Evolutionary conservation across 2,888 invertebrate species (phyloP), one percentile per base, ranked within the genome.

Genomic region (Diarsia mendica): DNA sequence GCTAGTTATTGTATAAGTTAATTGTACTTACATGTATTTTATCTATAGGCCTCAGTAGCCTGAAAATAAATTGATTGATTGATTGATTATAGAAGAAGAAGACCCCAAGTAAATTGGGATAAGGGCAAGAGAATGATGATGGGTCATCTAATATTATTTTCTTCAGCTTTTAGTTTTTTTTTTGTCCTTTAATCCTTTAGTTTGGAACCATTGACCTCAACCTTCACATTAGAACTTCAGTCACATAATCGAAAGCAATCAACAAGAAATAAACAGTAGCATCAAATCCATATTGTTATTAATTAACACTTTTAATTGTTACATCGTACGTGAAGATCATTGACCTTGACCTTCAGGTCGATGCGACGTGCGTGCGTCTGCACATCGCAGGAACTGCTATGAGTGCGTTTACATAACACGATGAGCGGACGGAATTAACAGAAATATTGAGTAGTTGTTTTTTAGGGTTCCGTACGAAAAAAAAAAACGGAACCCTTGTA

Each of bases 261-360:
- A 60, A 23, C 15, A 3, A 69, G 46, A 53, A 76, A 76, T 60
- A 66, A 49, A 20, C 18, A 9, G 28, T 28, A 51, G 28, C 23
- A n/a, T 53, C 33, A 48, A 18, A 10, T 53, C 1, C 51, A 58
- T 39, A 46, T 67, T 46, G 65, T 61, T 15, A 74, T 78, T 61
- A 83, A 55, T 78, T 60, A 79, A 44, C 46, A 58, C 23, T 46
- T 60, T 63, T 79, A 83, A 81, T 79, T 83, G 63, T 73, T 48
- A 20, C 23, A 49, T 15, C n/a, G 78, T 79, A 83, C 68, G 66
- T 79, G 69, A 64, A 44, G 67, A 53, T 53, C 51, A 53, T 81
- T 73, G 44, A 28, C 79, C 84, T 66, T 79, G 69, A 69, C 81
- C 81, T 79, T 81, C 58, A n/a, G 0, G 39, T 20, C 1, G 28